phyloP scores from a whole-genome alignment of 2,113 vertebrate genomes.

The Zapornia atra region DNA sequence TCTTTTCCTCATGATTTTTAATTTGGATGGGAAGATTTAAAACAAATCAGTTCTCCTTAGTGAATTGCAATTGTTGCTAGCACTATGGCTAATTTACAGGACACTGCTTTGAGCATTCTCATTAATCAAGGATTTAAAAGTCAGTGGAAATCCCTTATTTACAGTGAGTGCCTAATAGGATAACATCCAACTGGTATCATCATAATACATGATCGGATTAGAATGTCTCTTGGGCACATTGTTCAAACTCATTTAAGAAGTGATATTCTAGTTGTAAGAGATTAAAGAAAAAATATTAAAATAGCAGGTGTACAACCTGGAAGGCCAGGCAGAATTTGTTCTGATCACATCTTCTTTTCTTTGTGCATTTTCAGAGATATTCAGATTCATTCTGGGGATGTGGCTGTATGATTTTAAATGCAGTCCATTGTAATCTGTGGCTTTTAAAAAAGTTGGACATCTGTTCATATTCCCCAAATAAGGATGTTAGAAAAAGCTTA shows the following conservation, averaged over 20 bases:
- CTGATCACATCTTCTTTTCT: background rate
- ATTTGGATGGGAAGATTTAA: conserved; percentile 33
- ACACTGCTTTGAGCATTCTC: conserved; percentile 51
- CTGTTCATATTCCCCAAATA: background rate
- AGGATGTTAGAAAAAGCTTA: background rate
- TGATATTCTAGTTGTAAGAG: background rate
- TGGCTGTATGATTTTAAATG: background rate
- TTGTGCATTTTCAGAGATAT: background rate
- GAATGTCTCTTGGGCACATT: conserved; percentile 19
- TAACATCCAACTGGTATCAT: conserved; percentile 59
- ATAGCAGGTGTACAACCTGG: background rate
- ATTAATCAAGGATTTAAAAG: conserved; percentile 66
- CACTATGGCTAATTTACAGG: conserved; percentile 57
- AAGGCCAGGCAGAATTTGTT: background rate
- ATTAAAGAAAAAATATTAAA: background rate
- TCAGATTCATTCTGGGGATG: background rate
- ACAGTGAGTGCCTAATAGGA: conserved; percentile 50
- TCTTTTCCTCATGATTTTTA: conserved; percentile 25
- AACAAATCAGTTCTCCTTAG: conserved; percentile 25
- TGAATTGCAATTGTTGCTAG: conserved; percentile 41
- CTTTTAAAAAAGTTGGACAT: background rate
- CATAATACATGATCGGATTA: conserved; percentile 29
- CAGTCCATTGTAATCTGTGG: background rate
- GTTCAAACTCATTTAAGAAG: conserved; percentile 39
- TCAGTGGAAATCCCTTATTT: conserved; percentile 56